phyloP scores from a whole-genome alignment of 64 coral and sea anemone genomes.

The Dendronephthya gigantea region DNA sequence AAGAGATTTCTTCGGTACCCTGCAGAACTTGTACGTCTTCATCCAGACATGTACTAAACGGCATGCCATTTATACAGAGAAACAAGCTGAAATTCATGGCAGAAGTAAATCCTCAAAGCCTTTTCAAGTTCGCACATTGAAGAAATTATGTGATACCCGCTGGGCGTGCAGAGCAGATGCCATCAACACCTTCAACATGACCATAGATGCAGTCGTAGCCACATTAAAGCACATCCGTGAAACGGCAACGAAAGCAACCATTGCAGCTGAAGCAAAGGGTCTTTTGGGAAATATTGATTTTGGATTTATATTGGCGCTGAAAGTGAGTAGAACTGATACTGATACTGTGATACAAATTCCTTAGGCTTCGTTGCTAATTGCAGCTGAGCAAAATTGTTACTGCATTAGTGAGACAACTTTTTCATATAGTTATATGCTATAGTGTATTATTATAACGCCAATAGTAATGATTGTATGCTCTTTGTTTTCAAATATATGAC shows the following conservation, averaged over 20 bases:
- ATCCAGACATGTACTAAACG: neutral
- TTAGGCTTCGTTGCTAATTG: too few species aligned
- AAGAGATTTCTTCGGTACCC: constrained; percentile 8
- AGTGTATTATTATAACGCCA: too few species aligned
- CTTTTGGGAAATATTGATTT: neutral
- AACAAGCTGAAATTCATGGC: neutral
- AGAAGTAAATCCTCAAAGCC: neutral
- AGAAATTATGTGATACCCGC: neutral
- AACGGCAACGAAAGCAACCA: neutral
- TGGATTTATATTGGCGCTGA: neutral
- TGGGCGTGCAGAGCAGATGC: neutral
- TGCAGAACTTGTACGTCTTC: constrained; percentile 5
- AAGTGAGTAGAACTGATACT: neutral
- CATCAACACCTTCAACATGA: neutral
- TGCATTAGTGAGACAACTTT: too few species aligned
- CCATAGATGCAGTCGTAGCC: neutral
- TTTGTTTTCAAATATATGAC: too few species aligned
- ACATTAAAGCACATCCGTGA: neutral
- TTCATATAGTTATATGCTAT: too few species aligned
- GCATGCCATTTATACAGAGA: neutral
- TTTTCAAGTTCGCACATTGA: neutral
- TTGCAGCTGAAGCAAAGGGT: constrained; percentile 15
- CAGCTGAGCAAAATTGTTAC: too few species aligned
- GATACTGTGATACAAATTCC: too few species aligned
- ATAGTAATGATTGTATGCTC: too few species aligned